These are phyloP conservation scores for Thamnaconus septentrionalis DNA, from an alignment of 2,113 vertebrate species.

Conservation along the genomic window DNA sequence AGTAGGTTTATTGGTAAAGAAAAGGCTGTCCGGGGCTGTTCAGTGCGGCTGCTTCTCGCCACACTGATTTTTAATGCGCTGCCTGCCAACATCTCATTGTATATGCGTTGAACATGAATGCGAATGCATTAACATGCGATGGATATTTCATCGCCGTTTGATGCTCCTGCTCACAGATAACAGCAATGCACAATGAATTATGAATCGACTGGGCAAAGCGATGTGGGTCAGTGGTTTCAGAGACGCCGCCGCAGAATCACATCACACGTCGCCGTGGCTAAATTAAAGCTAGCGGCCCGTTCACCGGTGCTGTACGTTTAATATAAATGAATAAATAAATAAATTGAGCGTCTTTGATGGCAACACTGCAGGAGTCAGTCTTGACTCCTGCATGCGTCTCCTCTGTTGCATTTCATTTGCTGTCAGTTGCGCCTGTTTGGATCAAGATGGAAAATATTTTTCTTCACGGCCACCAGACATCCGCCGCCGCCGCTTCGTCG, in stretches of 20 bases:
- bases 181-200: constrained; percentile 40
- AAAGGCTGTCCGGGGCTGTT: not conserved
- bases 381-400: constrained; percentile 1
- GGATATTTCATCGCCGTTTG: constrained; percentile 30
- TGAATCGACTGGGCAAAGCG: constrained; percentile 39
- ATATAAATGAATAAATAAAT: constrained; percentile 9
- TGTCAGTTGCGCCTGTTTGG: constrained; percentile 43
- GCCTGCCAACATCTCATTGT: constrained; percentile 28
- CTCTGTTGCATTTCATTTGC: constrained; percentile 33
- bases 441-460: constrained; percentile 46
- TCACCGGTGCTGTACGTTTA: not conserved
- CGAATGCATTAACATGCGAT: constrained; percentile 31
- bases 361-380: constrained; percentile 15
- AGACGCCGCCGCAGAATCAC: constrained; percentile 33
- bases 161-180: constrained; percentile 43
- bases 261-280: constrained; percentile 12
- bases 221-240: constrained; percentile 43
- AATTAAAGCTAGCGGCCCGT: constrained; percentile 9
- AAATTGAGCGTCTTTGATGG: constrained; percentile 14
- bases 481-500: constrained; percentile 20
- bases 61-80: constrained; percentile 9
- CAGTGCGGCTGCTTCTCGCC: not conserved
- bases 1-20: not conserved
- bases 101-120: constrained; percentile 34
- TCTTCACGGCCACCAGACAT: constrained; percentile 40